phyloP scores from a whole-genome alignment of 1,140 invertebrate genomes.

The Lordiphosa mommai region DNA sequence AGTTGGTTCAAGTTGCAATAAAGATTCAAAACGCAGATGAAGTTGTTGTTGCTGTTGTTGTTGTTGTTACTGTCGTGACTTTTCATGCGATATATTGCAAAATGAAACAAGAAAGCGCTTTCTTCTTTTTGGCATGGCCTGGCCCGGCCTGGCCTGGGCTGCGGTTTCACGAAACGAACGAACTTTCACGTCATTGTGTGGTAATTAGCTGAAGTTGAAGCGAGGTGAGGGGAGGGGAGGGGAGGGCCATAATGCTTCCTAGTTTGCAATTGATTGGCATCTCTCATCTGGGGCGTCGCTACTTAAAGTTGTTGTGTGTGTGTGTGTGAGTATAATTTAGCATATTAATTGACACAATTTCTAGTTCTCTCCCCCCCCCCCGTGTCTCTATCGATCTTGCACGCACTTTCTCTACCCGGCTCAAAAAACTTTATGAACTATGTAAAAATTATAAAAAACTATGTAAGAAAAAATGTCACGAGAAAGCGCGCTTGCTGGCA shows the following conservation, averaged over 20 bases:
- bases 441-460: slow-evolving; percentile 60
- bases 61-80: slow-evolving; percentile 36
- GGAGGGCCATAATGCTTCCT: slow-evolving; percentile 74
- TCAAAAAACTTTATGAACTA: slow-evolving; percentile 70
- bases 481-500: slow-evolving; percentile 70
- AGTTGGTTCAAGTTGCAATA: slow-evolving; percentile 49
- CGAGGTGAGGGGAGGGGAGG: not conserved
- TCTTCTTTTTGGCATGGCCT: slow-evolving; percentile 29
- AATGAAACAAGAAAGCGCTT: slow-evolving; percentile 57
- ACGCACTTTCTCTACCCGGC: slow-evolving; percentile 60
- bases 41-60: slow-evolving; percentile 19
- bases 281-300: slow-evolving; percentile 60
- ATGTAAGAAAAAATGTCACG: slow-evolving; percentile 49
- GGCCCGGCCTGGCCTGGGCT: slow-evolving; percentile 10
- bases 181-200: slow-evolving; percentile 64
- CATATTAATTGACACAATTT: slow-evolving; percentile 77
- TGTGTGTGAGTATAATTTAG: slow-evolving; percentile 67
- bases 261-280: slow-evolving; percentile 75
- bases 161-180: slow-evolving; percentile 16
- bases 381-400: slow-evolving; percentile 23
- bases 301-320: not conserved
- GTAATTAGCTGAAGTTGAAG: slow-evolving; percentile 55
- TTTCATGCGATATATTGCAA: slow-evolving; percentile 49
- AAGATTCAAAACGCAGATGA: slow-evolving; percentile 56
- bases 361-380: slow-evolving; percentile 26